These are phyloP conservation scores for Adelphocoris suturalis DNA, from an alignment of 2,888 invertebrate genomes.

Conservation along the genomic window DNA sequence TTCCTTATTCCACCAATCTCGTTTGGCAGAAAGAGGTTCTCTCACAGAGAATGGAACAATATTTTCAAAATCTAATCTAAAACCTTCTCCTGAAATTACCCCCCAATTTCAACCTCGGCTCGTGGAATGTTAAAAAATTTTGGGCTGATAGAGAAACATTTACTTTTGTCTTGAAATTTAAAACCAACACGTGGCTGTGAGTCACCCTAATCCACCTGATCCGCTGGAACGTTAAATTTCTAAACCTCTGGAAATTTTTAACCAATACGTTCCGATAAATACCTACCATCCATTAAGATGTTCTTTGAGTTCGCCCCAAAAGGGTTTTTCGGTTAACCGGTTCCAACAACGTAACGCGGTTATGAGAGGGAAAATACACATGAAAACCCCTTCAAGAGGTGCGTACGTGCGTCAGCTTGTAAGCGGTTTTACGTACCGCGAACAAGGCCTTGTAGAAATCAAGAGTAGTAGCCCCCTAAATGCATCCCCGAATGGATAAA, in stretches of 20 bases:
- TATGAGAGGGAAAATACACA: not conserved
- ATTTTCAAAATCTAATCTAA: too few relatives aligned
- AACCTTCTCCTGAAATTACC: too few relatives aligned
- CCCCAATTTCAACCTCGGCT: too few relatives aligned
- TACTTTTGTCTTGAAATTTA: too few relatives aligned
- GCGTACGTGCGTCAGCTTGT: constrained; percentile 29
- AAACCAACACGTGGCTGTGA: too few relatives aligned
- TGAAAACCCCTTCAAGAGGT: not conserved
- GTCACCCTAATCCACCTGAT: too few relatives aligned
- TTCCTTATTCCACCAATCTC: too few relatives aligned
- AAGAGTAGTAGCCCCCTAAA: constrained; percentile 57
- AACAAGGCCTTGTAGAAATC: constrained; percentile 38
- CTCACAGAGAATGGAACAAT: too few relatives aligned
- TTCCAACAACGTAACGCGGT: constrained; percentile 3
- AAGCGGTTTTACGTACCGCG: constrained; percentile 41
- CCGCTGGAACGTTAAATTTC: too few relatives aligned
- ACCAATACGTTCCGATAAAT: not conserved
- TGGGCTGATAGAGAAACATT: too few relatives aligned
- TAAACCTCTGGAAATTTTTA: not conserved
- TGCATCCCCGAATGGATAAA: constrained; percentile 39
- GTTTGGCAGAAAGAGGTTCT: too few relatives aligned
- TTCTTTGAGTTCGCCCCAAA: not conserved
- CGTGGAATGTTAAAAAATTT: too few relatives aligned
- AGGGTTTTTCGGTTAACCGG: not conserved
- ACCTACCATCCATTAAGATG: not conserved